phyloP scores from a whole-genome alignment of 2,797 vertebrate species.

The Periparus ater region DNA sequence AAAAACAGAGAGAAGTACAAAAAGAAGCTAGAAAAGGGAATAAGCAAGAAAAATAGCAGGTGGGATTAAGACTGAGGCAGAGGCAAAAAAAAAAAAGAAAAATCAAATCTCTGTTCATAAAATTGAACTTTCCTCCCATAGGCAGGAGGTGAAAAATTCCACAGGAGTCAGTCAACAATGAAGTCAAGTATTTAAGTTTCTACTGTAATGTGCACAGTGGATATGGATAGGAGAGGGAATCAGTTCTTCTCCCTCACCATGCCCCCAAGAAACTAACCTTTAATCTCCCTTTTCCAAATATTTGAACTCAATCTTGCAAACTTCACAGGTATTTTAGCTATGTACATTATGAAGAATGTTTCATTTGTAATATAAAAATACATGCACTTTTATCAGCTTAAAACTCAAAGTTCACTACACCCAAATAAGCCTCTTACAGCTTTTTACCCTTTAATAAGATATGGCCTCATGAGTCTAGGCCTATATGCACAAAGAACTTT shows the following conservation, averaged over 20 bases:
- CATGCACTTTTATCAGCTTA: background rate
- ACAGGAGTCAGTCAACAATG: background rate
- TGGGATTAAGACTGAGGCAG: background rate
- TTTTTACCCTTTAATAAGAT: background rate
- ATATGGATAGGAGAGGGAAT: background rate
- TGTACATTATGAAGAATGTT: background rate
- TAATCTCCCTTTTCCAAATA: background rate
- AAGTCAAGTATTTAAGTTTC: background rate
- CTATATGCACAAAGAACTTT: background rate
- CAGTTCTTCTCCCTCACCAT: background rate
- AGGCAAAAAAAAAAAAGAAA: background rate
- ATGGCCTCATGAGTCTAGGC: background rate
- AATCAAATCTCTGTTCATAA: background rate
- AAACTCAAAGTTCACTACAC: background rate
- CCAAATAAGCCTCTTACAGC: background rate
- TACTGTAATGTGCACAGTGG: background rate
- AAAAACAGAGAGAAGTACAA: background rate
- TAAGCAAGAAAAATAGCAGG: background rate
- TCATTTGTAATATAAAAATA: background rate
- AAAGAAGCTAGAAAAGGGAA: background rate
- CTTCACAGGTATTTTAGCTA: background rate
- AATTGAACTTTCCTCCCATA: background rate
- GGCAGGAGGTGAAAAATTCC: background rate
- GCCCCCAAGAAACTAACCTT: background rate
- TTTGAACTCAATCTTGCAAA: background rate